Evolutionary conservation across 92 coral and sea anemone genomes (phyloP), one percentile per base, ranked within the genome.

Genomic region (Parazoanthus atlanticus): DNA sequence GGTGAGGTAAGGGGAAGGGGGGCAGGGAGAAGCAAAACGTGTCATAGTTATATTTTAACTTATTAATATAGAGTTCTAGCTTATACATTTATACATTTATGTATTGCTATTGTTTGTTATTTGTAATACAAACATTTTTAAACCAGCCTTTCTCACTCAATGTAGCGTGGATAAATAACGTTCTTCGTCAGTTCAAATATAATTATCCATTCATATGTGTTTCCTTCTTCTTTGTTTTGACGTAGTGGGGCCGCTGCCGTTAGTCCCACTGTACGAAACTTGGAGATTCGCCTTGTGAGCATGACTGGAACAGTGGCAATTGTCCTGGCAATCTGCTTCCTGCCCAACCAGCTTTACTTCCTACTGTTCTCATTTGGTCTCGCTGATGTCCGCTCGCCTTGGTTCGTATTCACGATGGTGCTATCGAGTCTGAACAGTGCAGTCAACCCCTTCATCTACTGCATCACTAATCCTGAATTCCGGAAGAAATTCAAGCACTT

Each of bases 281-380:
- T 80, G 36, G 67, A 80, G 40, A 80, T 80, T 16, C 84, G 72
- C 49, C 41, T 80, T 11, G 11, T 80, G 15, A 72, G 26, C 70
- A 56, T 80, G 69, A 80, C 72, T 6, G 67, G 70, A 49, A 49
- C 64, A 23, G 84, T 80, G 46, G 84, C 84, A 61, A 72, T 80
- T 25, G 84, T 61, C 38, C 84, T 80, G 5, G 23, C 29, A 10
- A 32, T 80, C 41, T 80, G 70, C 43, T 80, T 80, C 70, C 71
- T 80, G 26, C 84, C 84, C 33, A 80, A 80, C 34, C 84, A 80
- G 84, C 38, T 80, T 41, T 80, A 52, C 43, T 80, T 80, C 84
- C 84, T 80, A 0, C 43, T 80, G 13, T 15, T 49, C 41, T 19
- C 43, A 28, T 54, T 79, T 79, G 84, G 84, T 21, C n/a, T 28